Evolutionary conservation across 2,888 invertebrate species (phyloP), one percentile per base, ranked within the genome.

Genomic region (Leptinotarsa haldemani): DNA sequence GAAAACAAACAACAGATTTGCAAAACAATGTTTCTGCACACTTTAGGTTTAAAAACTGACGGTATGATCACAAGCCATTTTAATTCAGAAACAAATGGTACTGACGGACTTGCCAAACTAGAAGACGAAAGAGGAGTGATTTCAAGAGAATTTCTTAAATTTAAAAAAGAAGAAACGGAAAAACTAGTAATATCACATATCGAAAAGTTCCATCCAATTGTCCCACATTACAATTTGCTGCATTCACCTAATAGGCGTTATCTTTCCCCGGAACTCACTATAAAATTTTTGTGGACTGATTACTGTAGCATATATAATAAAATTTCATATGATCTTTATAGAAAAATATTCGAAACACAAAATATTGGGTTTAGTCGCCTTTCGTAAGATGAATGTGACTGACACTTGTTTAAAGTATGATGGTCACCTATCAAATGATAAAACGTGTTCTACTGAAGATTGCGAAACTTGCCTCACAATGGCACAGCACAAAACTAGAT

Each of bases 321-420:
- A 30, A 65, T 48, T 18, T 65, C 25, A 15, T 50, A 65, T 48
- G 50, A 65, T 47, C 65, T 65, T 13, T 50, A 65, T 65, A 65
- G 65, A n/a, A 65, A 65, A 65, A 20, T 50, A 20, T 65, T 65
- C 50, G 48, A 65, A 15, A 20, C 13, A 50, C 65, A 65, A 20
- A 65, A 65, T 50, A 66, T 66, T 66, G 65, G 50, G n/a, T 66
- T 66, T 15, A 20, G 25, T 25, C 7, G n/a, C 22, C 50, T n/a
- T n/a, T 66, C 65, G 15, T 25, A 50, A 66, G 50, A 66, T 30
- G 5, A 47, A 65, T 65, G 65, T 47, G 47, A 40, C n/a, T 47
- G 47, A 40, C n/a, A 16, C 18, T n/a, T 65, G 47, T 47, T 65
- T 47, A 13, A 64, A 64, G 16, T 4, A 48, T 53, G n/a, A 65